Evolutionary conservation across 1,140 invertebrate genomes (phyloP).

Genomic region (Metaphire vulgaris): DNA sequence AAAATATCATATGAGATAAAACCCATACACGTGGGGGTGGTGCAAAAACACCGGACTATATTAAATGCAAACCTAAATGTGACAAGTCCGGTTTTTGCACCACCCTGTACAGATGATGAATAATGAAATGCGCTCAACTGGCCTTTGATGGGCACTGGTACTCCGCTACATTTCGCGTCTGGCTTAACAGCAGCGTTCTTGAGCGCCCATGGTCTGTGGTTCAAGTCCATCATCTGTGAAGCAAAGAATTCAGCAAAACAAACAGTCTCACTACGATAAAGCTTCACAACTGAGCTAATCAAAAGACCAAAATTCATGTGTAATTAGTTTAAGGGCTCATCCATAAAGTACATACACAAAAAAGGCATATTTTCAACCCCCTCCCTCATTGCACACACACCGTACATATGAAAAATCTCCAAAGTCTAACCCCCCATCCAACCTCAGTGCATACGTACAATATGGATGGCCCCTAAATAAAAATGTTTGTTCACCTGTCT

Average conservation of each 20-base stretch:
- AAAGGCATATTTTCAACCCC: background rate
- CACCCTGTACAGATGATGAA: too few species aligned
- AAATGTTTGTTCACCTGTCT: too few species aligned
- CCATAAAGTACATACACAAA: background rate
- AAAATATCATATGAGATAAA: too few species aligned
- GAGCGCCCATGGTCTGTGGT: background rate
- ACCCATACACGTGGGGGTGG: too few species aligned
- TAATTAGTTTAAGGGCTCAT: background rate
- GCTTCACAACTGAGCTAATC: background rate
- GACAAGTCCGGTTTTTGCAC: too few species aligned
- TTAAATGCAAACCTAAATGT: too few species aligned
- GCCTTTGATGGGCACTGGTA: background rate
- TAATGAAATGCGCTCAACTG: too few species aligned
- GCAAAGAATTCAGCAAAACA: background rate
- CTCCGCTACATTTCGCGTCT: background rate
- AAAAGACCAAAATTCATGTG: background rate
- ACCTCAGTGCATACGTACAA: too few species aligned
- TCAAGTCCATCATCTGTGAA: background rate
- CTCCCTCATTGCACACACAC: background rate
- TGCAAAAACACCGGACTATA: too few species aligned
- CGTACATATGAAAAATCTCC: background rate
- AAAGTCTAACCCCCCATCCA: too few species aligned
- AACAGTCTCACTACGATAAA: background rate
- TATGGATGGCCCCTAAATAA: too few species aligned
- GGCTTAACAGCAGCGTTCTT: background rate